Evolutionary conservation across 2,888 invertebrate species (phyloP).

Genomic region (Patella depressa): DNA sequence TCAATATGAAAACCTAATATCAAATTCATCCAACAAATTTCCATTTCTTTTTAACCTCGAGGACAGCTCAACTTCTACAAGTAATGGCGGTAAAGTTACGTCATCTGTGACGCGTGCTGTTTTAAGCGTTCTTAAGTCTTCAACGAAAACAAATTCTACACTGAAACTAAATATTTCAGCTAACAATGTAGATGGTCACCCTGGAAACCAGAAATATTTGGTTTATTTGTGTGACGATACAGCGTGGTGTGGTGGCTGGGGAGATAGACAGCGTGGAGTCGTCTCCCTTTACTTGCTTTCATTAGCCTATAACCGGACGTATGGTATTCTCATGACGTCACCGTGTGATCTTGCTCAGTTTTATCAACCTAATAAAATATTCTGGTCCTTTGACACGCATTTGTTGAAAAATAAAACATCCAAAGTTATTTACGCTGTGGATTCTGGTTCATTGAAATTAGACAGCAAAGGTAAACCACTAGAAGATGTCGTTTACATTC

Average conservation of each 20-base stretch:
- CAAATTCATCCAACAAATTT: no score
- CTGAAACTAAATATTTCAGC: no score
- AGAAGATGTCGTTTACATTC: conserved; percentile 34
- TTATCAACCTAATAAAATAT: conserved; percentile 32
- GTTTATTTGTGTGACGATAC: conserved; percentile 34
- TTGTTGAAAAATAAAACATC: conserved; percentile 28
- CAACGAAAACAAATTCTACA: no score
- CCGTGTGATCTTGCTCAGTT: conserved; percentile 36
- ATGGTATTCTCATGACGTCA: conserved; percentile 33
- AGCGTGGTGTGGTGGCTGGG: conserved; percentile 37
- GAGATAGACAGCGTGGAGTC: conserved; percentile 37
- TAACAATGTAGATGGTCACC: no score
- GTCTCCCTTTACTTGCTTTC: conserved; percentile 34
- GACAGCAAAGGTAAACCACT: conserved; percentile 30
- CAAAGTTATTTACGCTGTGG: conserved; percentile 17
- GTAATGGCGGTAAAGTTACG: no score
- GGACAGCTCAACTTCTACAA: no score
- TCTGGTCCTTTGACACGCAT: conserved; percentile 28
- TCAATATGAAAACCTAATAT: no score
- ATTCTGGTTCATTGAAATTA: conserved; percentile 17
- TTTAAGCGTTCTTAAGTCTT: no score
- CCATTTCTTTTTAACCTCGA: no score
- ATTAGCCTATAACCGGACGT: conserved; percentile 26
- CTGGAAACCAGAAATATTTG: conserved; percentile 24
- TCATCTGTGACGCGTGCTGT: no score